These are phyloP conservation scores for Lampropteryx suffumata DNA, from an alignment of 2,888 invertebrate genomes.

Conservation along the genomic window DNA sequence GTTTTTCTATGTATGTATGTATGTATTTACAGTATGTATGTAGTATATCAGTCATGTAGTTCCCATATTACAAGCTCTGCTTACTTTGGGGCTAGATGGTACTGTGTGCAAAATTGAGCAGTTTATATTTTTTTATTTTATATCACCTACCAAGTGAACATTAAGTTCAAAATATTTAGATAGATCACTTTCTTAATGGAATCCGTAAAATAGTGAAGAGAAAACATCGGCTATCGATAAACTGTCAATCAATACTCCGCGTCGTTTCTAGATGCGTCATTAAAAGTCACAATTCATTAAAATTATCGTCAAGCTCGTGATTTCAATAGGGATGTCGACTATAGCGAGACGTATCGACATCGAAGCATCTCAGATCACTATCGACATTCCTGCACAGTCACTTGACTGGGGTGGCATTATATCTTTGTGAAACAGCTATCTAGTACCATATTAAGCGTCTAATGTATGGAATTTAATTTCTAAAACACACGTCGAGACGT, in stretches of 20 bases:
- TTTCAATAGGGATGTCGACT: constrained; percentile 79
- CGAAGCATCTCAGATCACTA: constrained; percentile 72
- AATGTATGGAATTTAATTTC: constrained; percentile 80
- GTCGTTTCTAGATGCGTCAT: constrained; percentile 71
- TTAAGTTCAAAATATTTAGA: no score
- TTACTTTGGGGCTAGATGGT: no score
- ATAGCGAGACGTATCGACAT: constrained; percentile 75
- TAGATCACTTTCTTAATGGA: background rate
- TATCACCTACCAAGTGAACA: no score
- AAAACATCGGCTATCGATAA: constrained; percentile 30
- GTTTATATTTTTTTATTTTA: no score
- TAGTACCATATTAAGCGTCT: constrained; percentile 77
- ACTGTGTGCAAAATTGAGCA: no score
- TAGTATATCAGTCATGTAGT: no score
- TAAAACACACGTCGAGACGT: constrained; percentile 57
- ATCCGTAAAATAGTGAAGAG: constrained; percentile 20
- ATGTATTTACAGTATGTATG: no score
- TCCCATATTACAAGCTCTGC: no score
- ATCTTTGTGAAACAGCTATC: constrained; percentile 74
- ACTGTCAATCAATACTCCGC: constrained; percentile 43
- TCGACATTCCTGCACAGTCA: constrained; percentile 80
- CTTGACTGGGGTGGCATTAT: constrained; percentile 79
- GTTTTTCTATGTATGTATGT: no score
- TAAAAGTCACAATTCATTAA: constrained; percentile 81
- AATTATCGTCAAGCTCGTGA: constrained; percentile 75